A percentile compares a stretch with the other conserved stretches of the same genome.
phyloP scores from a whole-genome alignment of 2,888 invertebrate genomes.

The Dynastes grantii region DNA sequence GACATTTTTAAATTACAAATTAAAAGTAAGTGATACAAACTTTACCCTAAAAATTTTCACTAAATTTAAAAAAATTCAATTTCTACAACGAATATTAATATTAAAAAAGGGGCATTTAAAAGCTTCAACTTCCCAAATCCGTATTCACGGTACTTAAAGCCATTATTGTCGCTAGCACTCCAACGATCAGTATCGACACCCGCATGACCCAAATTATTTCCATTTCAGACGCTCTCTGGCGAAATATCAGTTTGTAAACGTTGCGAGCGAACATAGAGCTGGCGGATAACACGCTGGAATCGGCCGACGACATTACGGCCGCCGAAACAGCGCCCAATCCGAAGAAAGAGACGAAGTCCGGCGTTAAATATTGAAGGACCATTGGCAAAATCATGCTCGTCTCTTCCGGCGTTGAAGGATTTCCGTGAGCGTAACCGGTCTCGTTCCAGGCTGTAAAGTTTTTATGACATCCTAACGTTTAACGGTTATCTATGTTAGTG shows the following conservation, averaged over 20 bases:
- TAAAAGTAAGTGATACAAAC: too few species aligned
- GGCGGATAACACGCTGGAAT: conserved; percentile 97
- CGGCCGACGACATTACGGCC: conserved; percentile 99
- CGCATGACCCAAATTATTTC: conserved; percentile 99
- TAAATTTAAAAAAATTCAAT: too few species aligned
- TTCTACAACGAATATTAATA: too few species aligned
- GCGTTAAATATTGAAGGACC: conserved; percentile 97
- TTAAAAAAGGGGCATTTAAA: too few species aligned
- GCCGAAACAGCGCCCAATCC: conserved; percentile 99
- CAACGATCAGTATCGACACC: conserved; percentile 91
- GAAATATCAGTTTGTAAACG: conserved; percentile 97
- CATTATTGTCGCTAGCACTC: conserved; percentile 94
- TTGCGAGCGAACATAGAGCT: conserved; percentile 99
- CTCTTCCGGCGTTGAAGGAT: conserved; percentile 82
- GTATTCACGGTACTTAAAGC: conserved; percentile 97
- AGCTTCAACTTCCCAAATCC: conserved; percentile 85
- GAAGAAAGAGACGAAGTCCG: conserved; percentile 96
- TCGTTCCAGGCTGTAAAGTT: conserved; percentile 90
- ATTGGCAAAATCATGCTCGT: conserved; percentile 97
- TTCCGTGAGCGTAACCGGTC: conserved; percentile 86
- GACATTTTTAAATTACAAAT: too few species aligned
- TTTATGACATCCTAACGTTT: conserved; percentile 25
- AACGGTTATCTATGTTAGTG: conserved; percentile 7
- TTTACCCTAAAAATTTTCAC: too few species aligned
- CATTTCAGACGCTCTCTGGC: conserved; percentile 96